Conservation (phyloP, 2,113 vertebrate genomes). For the Sapayoa aenigma region DNA sequence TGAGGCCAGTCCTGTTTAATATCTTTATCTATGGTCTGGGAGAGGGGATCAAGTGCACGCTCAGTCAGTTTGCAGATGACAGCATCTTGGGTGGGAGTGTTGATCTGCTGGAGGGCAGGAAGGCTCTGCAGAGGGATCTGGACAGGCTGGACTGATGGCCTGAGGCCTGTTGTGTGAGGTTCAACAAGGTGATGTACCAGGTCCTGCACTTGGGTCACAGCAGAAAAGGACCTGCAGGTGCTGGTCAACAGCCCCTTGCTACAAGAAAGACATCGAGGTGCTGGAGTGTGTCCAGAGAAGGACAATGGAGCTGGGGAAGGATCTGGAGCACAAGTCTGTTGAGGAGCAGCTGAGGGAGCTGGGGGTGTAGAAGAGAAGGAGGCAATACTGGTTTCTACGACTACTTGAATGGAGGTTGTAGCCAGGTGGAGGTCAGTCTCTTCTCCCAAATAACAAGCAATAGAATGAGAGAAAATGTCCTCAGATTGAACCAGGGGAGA, state of each 20-base stretch:
- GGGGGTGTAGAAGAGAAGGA: neutral
- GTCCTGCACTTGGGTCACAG: neutral
- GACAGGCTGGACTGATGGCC: neutral
- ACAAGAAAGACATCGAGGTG: neutral
- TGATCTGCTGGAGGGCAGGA: neutral
- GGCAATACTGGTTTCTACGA: neutral
- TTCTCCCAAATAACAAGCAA: neutral
- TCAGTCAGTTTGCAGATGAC: neutral
- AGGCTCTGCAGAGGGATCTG: neutral
- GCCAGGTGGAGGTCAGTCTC: neutral
- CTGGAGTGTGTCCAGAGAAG: neutral
- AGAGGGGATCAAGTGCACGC: neutral
- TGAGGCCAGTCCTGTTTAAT: neutral
- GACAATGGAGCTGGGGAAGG: fast-evolving
- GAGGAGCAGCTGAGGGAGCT: fast-evolving
- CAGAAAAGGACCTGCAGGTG: neutral
- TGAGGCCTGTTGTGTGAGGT: too few relatives aligned
- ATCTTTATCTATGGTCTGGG: neutral
- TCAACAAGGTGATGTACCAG: neutral
- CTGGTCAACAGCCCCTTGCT: neutral
- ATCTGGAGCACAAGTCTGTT: fast-evolving
- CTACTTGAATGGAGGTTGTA: neutral
- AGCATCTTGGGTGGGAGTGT: neutral
- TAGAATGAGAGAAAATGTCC: neutral
- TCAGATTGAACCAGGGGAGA: neutral